Evolutionary conservation across 2,113 vertebrate genomes (phyloP).

Genomic region (Pao palembangensis): DNA sequence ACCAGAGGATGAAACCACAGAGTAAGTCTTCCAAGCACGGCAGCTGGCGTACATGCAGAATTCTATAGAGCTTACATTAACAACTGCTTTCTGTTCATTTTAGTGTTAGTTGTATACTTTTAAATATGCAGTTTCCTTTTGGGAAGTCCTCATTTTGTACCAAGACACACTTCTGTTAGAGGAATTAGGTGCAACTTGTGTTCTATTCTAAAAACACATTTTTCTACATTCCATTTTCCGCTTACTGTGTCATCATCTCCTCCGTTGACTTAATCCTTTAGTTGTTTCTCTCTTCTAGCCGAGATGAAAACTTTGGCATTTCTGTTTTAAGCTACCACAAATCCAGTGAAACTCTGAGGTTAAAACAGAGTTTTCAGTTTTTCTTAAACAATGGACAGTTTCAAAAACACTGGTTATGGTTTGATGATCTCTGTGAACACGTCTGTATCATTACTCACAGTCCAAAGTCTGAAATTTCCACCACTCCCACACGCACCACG

Average conservation of each 20-base stretch:
- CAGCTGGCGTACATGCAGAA: background rate
- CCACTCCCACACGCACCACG: constrained; percentile 18
- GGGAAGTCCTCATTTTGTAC: no score
- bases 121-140: no score
- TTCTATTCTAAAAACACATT: background rate
- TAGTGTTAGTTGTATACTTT: no score
- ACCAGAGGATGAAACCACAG: constrained; percentile 60
- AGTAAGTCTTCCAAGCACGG: constrained; percentile 62
- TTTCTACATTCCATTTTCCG: constrained; percentile 10
- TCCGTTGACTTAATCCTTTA: background rate
- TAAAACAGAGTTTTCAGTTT: constrained; percentile 11
- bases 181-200: constrained; percentile 16
- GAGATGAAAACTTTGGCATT: constrained; percentile 84
- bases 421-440: background rate
- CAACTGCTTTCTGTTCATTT: no score
- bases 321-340: constrained; percentile 48
- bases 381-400: background rate
- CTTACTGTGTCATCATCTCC: constrained; percentile 12
- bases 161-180: background rate
- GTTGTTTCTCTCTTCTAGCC: constrained; percentile 63
- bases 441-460: constrained; percentile 23
- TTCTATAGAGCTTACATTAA: background rate
- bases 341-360: constrained; percentile 59
- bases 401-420: no score
- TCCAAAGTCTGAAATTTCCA: constrained; percentile 24